Percentiles rank a stretch among this genome's conserved stretches.
phyloP scores from a whole-genome alignment of 2,113 vertebrate species.

The Sialia sialis region DNA sequence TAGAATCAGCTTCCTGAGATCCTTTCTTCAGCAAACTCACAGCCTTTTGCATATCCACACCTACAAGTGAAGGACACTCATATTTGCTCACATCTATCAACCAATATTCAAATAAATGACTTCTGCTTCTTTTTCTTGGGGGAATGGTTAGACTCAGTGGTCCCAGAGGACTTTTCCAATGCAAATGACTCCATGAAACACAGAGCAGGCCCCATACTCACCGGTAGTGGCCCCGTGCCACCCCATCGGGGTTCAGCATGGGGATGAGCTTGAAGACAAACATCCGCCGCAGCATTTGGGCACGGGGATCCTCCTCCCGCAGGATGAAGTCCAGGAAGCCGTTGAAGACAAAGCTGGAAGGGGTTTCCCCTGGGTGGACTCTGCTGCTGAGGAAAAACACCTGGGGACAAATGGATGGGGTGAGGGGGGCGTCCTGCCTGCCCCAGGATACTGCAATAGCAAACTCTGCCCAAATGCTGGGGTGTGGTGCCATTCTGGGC shows the following conservation, averaged over 20 bases:
- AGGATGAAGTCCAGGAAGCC: conserved; percentile 96
- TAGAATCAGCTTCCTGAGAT: not conserved
- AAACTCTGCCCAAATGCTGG: fast-evolving
- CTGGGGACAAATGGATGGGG: conserved; percentile 46
- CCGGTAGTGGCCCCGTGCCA: conserved; percentile 93
- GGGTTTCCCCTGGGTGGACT: conserved; percentile 95
- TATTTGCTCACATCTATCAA: not conserved
- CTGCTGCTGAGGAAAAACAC: conserved; percentile 96
- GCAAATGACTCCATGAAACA: fast-evolving
- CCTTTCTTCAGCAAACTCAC: not conserved
- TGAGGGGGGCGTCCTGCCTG: not conserved
- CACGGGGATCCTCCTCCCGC: conserved; percentile 88
- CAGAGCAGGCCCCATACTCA: conserved; percentile 21
- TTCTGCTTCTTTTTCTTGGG: not conserved
- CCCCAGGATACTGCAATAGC: fast-evolving
- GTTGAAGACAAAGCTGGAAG: conserved; percentile 95
- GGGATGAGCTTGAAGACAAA: conserved; percentile 97
- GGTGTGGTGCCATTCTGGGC: fast-evolving
- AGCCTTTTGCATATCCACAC: not conserved
- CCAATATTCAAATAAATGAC: not conserved
- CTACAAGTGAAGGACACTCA: not conserved
- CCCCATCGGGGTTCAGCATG: conserved; percentile 96
- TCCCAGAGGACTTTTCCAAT: not conserved
- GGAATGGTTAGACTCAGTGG: fast-evolving
- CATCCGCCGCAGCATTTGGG: conserved; percentile 85